A percentile compares a stretch with the other conserved stretches of the same genome.
These are phyloP conservation scores for Propithecus deckenii DNA, from an alignment of 2,797 vertebrate genomes.

Conservation along the genomic window DNA sequence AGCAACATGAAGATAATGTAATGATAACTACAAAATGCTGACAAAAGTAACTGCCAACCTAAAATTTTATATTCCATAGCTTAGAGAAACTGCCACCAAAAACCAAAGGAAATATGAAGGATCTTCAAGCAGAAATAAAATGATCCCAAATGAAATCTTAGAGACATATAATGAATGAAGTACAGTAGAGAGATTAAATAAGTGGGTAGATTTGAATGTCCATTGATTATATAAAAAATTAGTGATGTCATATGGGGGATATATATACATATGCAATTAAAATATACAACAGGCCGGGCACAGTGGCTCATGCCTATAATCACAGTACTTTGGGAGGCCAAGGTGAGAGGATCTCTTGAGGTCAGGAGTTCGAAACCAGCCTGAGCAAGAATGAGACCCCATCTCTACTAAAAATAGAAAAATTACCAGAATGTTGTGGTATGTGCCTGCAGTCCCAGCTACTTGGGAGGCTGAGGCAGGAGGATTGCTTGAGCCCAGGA, in stretches of 20 bases:
- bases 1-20: not conserved
- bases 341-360: too few species aligned
- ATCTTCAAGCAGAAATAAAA: not conserved
- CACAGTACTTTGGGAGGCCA: too few species aligned
- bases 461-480: too few species aligned
- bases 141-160: not conserved
- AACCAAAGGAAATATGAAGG: not conserved
- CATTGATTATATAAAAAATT: not conserved
- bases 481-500: too few species aligned
- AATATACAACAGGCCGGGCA: not conserved
- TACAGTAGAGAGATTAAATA: not conserved
- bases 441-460: too few species aligned
- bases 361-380: too few species aligned
- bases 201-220: not conserved
- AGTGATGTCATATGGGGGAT: not conserved
- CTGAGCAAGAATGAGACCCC: too few species aligned
- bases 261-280: not conserved
- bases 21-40: not conserved
- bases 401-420: too few species aligned
- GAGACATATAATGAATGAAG: not conserved
- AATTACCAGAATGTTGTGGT: too few species aligned
- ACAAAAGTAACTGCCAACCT: not conserved
- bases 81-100: not conserved
- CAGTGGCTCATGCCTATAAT: too few species aligned
- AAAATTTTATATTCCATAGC: not conserved